Base-by-base conservation (phyloP, 2,113 vertebrate species). In the Anarhynchus alexandrinus region DNA sequence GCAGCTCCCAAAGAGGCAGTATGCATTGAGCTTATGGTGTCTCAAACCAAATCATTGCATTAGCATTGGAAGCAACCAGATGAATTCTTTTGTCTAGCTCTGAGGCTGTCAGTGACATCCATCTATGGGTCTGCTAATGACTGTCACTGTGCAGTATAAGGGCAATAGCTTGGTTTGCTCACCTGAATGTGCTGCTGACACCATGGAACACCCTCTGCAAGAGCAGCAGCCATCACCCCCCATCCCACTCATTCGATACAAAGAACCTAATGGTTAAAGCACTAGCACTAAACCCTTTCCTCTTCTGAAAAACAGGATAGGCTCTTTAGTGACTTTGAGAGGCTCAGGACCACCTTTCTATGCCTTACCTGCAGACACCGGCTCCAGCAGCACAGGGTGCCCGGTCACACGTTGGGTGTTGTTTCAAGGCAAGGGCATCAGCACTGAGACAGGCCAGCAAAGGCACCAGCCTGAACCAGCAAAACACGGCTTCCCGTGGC, bases 321-420 rank as follows among this genome's bases (percentile, higher is more conserved):
- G 19, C 20, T 55, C 25, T 54, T 19, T 17, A 69, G 55, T 2
- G 69, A 18, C 49, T 51, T 64, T 2, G 9, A 43, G 79, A 83
- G n/a, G 4, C 26, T 51, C 34, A 42, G 65, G 22, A 43, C 20
- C 30, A 15, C 21, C n/a, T 61, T 36, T 32, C 66, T 38, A 2
- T 4, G 8, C 36, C 70, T 30, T n/a, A 49, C n/a, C 57, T 59
- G 66, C 62, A 76, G 79, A 9, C 59, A 57, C 9, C 59, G 85
- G 65, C 59, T n/a, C 30, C 82, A 82, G 58, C 8, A 58, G 51
- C 49, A 45, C 65, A 10, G 40, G 40, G 27, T 0, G 82, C n/a
- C 65, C 54, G 40, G 30, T 51, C 61, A 19, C n/a, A 22, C 1
- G 0, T 0, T 21, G 34, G 20, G 26, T 1, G 1, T 20, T 32